These are phyloP conservation scores for Julus scanicus DNA, from an alignment of 2,888 invertebrate genomes.

Conservation along the genomic window DNA sequence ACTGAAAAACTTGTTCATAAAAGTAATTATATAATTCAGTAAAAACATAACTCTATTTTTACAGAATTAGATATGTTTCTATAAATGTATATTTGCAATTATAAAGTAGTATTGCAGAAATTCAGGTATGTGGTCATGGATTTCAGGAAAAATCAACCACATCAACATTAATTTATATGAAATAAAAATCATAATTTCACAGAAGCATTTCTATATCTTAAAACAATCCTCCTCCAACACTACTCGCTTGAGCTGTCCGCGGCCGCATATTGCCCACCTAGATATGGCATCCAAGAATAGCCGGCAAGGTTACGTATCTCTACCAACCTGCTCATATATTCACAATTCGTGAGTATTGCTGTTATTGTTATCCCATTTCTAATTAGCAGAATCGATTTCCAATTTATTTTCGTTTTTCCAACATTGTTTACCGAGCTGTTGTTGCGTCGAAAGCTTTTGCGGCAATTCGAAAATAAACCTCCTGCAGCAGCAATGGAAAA, in stretches of 20 bases:
- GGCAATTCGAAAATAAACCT: not conserved
- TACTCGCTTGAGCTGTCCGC: not conserved
- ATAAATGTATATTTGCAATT: no score
- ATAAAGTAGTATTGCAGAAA: no score
- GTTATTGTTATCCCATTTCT: not conserved
- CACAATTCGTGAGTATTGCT: not conserved
- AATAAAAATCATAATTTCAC: no score
- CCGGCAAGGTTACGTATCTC: not conserved
- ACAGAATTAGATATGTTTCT: no score
- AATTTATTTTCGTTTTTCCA: not conserved
- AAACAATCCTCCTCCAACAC: not conserved
- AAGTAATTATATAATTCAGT: no score
- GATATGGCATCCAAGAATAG: not conserved
- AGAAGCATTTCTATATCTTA: no score
- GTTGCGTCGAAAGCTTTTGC: not conserved
- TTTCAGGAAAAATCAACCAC: no score
- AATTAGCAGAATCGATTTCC: conserved; percentile 26
- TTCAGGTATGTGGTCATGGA: no score
- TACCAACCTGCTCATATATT: not conserved
- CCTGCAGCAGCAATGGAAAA: not conserved
- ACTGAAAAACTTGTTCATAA: no score
- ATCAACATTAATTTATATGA: no score
- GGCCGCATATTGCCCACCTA: not conserved
- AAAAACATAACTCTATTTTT: no score
- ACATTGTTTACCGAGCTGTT: not conserved